A percentile compares a stretch with the other conserved stretches of the same genome.
phyloP scores from a whole-genome alignment of 2,888 invertebrate species.

The Limnephilus rhombicus region DNA sequence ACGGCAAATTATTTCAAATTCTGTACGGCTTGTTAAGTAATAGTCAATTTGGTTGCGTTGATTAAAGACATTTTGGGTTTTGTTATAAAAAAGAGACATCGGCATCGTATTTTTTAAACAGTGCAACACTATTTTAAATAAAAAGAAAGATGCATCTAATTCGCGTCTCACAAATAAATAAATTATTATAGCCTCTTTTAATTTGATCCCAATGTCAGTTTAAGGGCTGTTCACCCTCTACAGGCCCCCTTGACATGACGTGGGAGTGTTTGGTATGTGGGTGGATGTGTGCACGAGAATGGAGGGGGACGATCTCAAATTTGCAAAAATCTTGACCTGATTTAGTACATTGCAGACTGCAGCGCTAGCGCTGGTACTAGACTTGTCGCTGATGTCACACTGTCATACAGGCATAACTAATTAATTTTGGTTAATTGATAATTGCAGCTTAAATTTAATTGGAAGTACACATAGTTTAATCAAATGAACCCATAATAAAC shows the following conservation, averaged over 20 bases:
- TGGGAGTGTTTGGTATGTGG: background rate
- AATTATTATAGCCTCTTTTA: background rate
- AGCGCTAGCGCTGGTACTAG: background rate
- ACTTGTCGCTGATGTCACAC: background rate
- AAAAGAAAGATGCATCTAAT: background rate
- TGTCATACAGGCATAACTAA: background rate
- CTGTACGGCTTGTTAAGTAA: too few relatives aligned
- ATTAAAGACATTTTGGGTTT: too few relatives aligned
- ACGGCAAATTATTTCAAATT: too few relatives aligned
- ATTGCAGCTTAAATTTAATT: background rate
- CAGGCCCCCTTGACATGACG: background rate
- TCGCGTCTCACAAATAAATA: background rate
- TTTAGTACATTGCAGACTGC: background rate
- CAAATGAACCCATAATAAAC: too few relatives aligned
- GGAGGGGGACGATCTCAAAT: background rate
- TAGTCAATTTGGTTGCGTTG: too few relatives aligned
- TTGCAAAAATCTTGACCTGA: background rate
- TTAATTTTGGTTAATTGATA: background rate
- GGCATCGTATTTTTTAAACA: too few relatives aligned
- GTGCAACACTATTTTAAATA: too few relatives aligned
- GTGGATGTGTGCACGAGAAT: background rate
- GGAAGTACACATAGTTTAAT: background rate
- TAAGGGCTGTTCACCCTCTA: background rate
- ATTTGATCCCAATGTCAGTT: background rate
- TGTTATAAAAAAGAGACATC: too few relatives aligned